Evolutionary conservation across 2,797 vertebrate species (phyloP).

Genomic region (Leptatherina wallacei): DNA sequence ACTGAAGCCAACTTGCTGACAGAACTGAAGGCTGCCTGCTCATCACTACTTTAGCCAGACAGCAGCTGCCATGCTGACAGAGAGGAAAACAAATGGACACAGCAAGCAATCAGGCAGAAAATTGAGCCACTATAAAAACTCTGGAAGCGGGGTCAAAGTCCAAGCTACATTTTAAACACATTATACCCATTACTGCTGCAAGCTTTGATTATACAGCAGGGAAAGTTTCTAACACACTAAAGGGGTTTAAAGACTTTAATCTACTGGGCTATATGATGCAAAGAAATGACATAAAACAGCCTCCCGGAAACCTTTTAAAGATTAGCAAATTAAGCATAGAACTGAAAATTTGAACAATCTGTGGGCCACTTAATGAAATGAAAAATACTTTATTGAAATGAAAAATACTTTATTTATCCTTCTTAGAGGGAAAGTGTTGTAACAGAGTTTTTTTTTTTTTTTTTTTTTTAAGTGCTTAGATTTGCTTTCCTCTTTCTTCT

Average conservation of each 20-base stretch:
- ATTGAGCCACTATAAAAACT: constrained; percentile 19
- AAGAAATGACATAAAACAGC: not conserved
- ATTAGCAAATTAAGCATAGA: not conserved
- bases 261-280: no score
- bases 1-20: constrained; percentile 25
- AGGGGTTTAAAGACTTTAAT: no score
- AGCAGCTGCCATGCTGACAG: constrained; percentile 26
- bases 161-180: constrained; percentile 46
- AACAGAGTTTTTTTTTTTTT: no score
- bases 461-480: not conserved
- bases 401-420: no score
- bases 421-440: no score
- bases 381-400: no score
- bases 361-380: no score
- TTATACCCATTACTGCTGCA: not conserved
- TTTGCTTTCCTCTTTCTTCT: not conserved
- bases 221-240: not conserved
- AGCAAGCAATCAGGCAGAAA: constrained; percentile 31
- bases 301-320: not conserved
- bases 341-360: not conserved
- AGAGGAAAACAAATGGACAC: constrained; percentile 18
- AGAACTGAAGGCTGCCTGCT: constrained; percentile 24
- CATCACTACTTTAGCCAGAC: constrained; percentile 24
- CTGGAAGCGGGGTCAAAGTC: constrained; percentile 3
- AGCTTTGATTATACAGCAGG: not conserved